phyloP scores from a whole-genome alignment of 1,140 invertebrate species.

The Polypedilum vanderplanki region DNA sequence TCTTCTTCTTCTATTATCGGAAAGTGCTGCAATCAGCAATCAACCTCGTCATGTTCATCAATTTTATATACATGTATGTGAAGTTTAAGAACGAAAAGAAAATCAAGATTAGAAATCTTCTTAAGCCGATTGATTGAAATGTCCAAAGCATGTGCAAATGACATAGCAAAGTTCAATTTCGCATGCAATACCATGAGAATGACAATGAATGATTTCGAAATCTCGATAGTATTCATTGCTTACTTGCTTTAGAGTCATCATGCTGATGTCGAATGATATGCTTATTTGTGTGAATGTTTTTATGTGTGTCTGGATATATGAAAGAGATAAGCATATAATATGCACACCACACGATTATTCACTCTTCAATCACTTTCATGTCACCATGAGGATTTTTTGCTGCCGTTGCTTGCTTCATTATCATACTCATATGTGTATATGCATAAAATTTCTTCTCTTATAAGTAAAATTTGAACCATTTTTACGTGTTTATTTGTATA shows the following conservation, averaged over 20 bases:
- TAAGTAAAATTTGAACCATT: background rate
- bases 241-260: background rate
- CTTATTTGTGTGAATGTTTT: background rate
- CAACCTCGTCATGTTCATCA: background rate
- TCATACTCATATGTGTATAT: background rate
- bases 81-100: too few relatives aligned
- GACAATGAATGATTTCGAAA: constrained; percentile 1
- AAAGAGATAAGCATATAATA: background rate
- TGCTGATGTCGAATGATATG: background rate
- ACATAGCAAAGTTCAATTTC: background rate
- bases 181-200: background rate
- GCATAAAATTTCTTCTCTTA: background rate
- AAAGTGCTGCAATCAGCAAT: background rate
- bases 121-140: constrained; percentile 13
- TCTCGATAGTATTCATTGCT: background rate
- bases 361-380: background rate
- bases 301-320: background rate
- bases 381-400: background rate
- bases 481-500: background rate
- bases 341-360: background rate
- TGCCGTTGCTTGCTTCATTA: background rate
- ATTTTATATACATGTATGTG: background rate
- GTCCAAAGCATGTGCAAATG: constrained; percentile 9
- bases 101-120: background rate
- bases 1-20: too few relatives aligned